Evolutionary conservation across 2,888 invertebrate species (phyloP).

Genomic region (Noctua comes): DNA sequence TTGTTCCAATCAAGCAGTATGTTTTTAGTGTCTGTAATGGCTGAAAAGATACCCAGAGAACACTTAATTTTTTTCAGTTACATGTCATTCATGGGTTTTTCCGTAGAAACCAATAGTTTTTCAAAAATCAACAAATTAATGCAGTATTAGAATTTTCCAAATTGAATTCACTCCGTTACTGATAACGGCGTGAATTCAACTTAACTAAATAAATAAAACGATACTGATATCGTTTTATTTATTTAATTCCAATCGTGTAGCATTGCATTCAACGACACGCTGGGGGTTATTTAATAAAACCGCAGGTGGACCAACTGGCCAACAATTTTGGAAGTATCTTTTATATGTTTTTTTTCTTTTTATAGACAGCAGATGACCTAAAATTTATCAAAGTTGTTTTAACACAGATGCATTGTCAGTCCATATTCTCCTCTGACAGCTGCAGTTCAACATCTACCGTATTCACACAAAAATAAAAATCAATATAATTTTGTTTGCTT

Average conservation of each 20-base stretch:
- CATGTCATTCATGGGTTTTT: background rate
- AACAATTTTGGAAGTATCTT: too few relatives aligned
- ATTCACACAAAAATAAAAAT: too few relatives aligned
- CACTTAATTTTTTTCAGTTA: background rate
- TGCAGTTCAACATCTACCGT: background rate
- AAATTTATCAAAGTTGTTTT: too few relatives aligned
- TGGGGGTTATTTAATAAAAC: background rate
- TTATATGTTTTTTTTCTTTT: too few relatives aligned
- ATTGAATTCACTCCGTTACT: too few relatives aligned
- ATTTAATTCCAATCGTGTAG: background rate
- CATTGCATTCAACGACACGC: background rate
- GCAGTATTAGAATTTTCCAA: background rate
- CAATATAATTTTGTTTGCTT: background rate
- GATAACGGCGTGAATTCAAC: too few relatives aligned
- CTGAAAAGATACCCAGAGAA: too few relatives aligned
- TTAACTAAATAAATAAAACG: too few relatives aligned
- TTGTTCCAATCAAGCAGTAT: background rate
- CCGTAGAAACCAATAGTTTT: background rate
- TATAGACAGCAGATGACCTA: too few relatives aligned
- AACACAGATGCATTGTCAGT: too few relatives aligned
- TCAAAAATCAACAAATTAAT: background rate
- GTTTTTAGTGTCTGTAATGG: background rate
- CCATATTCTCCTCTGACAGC: background rate
- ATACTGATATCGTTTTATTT: background rate
- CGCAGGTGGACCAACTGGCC: too few relatives aligned